A percentile compares a stretch with the other conserved stretches of the same genome.
Evolutionary conservation across 2,113 vertebrate genomes (phyloP).

Genomic region (Xyliphius kryptos): DNA sequence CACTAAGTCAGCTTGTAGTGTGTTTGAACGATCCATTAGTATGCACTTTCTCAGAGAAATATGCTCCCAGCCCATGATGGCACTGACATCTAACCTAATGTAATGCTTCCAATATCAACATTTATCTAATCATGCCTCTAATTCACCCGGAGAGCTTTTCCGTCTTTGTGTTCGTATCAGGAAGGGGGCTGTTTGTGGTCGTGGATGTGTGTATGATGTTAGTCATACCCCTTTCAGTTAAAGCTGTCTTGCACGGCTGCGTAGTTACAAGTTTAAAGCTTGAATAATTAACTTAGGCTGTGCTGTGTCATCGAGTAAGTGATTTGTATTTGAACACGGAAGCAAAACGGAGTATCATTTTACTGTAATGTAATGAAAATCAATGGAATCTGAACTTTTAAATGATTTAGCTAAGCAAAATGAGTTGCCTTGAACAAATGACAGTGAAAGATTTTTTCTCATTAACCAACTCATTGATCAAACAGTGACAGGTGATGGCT

Average conservation of each 20-base stretch:
- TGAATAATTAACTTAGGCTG: neutral
- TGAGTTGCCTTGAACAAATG: neutral
- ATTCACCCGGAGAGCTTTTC: slow-evolving; percentile 17
- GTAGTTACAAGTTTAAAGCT: neutral
- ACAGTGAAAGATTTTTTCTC: neutral
- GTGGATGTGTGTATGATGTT: neutral
- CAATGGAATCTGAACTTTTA: neutral
- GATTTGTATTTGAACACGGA: neutral
- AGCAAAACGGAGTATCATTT: neutral
- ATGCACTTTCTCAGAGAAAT: slow-evolving; percentile 32
- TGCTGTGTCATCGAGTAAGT: neutral
- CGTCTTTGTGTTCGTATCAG: neutral
- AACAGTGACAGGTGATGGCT: neutral
- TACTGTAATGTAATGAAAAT: slow-evolving; percentile 7
- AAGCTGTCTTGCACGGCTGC: neutral
- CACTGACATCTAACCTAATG: slow-evolving; percentile 34
- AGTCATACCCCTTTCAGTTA: neutral
- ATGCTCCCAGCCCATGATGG: slow-evolving; percentile 17
- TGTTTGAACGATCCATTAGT: slow-evolving; percentile 38
- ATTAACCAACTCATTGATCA: slow-evolving; percentile 2
- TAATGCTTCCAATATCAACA: slow-evolving; percentile 28
- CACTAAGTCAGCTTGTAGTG: slow-evolving; percentile 34
- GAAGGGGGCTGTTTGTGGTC: neutral
- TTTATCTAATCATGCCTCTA: slow-evolving; percentile 28
- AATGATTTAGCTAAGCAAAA: neutral